Base-by-base conservation (phyloP, 2,888 invertebrate species). In the Hypselothyrea guttata region DNA sequence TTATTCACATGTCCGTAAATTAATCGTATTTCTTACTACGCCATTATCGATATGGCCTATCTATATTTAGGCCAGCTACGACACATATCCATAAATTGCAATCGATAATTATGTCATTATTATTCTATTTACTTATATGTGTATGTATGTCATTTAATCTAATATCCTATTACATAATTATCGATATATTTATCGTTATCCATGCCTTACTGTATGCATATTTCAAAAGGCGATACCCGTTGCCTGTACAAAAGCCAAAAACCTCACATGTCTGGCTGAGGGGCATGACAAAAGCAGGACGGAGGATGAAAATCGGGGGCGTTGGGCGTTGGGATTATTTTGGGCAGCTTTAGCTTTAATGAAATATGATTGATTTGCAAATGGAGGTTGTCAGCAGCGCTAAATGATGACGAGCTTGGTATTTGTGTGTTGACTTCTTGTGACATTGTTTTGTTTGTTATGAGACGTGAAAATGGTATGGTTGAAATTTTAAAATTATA, bases 291-390 rank as follows among this genome's bases (percentile, higher is more conserved):
- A n/a, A n/a, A n/a, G n/a, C 18, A 2, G 40, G 5, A n/a, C 16
- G n/a, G 38, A 18, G 37, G 22, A 44, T 28, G 22, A n/a, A n/a
- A n/a, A n/a, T 38, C 11, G n/a, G 18, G 38, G 37, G 22, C 5
- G 44, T 28, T 22, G 22, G 28, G 30, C 31, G 15, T 49, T 12
- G 40, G 44, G 47, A 35, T 58, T 65, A 48, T 63, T 67, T 65
- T 71, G 59, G 47, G 48, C 62, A 48, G 62, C 56, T 61, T 75
- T 57, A 59, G 51, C 22, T 65, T 75, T 68, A 75, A 83, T 76
- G 60, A 60, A 75, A 71, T 75, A 71, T 83, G 76, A 76, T 77
- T 84, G 84, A 84, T 84, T 84, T 84, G 84, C 84, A 75, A 75
- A 63, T 41, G 56, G 42, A 54, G 63, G 38, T 56, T 74, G 70